These are phyloP conservation scores for Drosophila paranaensis DNA, from an alignment of 2,888 invertebrate species.

Conservation along the genomic window DNA sequence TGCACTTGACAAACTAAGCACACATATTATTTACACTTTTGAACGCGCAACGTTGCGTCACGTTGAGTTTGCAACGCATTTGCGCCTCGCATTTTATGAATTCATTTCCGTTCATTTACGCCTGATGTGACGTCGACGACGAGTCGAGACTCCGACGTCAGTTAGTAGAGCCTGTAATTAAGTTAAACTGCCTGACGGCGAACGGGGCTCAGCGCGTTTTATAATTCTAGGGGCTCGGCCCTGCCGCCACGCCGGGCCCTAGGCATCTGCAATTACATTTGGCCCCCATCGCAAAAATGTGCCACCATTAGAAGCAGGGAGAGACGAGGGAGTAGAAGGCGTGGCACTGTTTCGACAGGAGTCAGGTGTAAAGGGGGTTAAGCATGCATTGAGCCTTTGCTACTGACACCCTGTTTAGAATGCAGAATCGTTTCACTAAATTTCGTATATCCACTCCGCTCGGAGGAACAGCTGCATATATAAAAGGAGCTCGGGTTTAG, in stretches of 20 bases:
- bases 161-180: constrained; percentile 72
- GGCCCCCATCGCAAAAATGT: constrained; percentile 23
- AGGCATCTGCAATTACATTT: constrained; percentile 13
- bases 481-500: background rate
- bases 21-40: constrained; percentile 80
- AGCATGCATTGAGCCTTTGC: background rate
- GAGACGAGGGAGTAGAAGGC: background rate
- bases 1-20: constrained; percentile 57
- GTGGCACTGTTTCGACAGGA: constrained; percentile 18
- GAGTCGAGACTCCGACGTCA: constrained; percentile 32
- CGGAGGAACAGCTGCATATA: too few species aligned
- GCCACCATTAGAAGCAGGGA: background rate
- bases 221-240: constrained; percentile 21
- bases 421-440: background rate
- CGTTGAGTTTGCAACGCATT: constrained; percentile 61
- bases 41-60: constrained; percentile 73
- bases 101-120: constrained; percentile 81
- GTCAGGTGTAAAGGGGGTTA: background rate
- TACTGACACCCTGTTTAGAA: background rate
- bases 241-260: constrained; percentile 11
- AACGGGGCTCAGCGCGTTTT: constrained; percentile 17
- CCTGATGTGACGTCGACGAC: constrained; percentile 63
- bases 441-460: background rate
- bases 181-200: constrained; percentile 61
- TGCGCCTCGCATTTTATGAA: constrained; percentile 76